Percentiles rank a stretch among this genome's conserved stretches.
phyloP scores from a whole-genome alignment of 2,888 invertebrate species.

The Liopterus haemorrhoidalis region DNA sequence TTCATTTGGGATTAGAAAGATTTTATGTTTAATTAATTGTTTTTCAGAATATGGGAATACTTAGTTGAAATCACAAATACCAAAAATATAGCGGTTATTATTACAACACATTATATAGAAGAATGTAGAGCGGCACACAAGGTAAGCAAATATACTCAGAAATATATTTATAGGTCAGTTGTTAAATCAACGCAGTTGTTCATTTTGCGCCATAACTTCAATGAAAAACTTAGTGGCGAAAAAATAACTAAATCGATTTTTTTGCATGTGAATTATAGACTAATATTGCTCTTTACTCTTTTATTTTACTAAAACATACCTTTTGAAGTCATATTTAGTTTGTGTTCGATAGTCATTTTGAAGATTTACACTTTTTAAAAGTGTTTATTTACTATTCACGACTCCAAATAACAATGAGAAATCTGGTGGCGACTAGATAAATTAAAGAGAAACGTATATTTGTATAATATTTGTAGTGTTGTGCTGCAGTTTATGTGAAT shows the following conservation, averaged over 20 bases:
- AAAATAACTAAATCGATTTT: no score
- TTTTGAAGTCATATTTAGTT: neutral
- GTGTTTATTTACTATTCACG: no score
- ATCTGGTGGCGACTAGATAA: no score
- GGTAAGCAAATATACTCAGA: conserved; percentile 51
- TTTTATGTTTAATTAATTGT: conserved; percentile 25
- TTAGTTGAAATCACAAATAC: conserved; percentile 65
- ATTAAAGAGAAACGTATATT: no score
- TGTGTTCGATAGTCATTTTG: no score
- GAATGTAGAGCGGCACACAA: conserved; percentile 77
- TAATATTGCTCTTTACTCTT: conserved; percentile 1
- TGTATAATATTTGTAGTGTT: no score
- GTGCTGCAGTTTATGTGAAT: no score
- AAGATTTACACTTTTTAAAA: no score
- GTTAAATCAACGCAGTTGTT: neutral
- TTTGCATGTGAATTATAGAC: conserved; percentile 1
- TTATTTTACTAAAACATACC: neutral
- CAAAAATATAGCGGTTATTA: conserved; percentile 73
- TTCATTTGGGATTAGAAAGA: no score
- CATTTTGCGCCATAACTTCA: neutral
- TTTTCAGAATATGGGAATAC: conserved; percentile 80
- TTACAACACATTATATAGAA: conserved; percentile 93
- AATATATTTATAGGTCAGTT: no score
- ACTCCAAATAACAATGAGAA: no score
- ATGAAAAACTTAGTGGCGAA: no score